Evolutionary conservation across 2,888 invertebrate genomes (phyloP), one percentile per base, ranked within the genome.

Genomic region (Pedicia rivosa): DNA sequence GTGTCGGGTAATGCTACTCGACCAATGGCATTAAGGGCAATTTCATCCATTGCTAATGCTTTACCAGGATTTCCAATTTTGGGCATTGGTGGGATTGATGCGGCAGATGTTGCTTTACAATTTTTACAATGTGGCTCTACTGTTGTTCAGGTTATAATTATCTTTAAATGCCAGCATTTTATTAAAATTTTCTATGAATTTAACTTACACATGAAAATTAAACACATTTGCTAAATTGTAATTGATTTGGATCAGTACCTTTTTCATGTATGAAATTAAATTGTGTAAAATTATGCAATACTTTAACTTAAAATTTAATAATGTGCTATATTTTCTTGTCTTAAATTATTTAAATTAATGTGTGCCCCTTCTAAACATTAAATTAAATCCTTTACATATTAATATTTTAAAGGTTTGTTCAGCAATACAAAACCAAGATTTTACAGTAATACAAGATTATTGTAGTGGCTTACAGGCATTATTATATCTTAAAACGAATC

Each of bases 391-490:
- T 35, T 29, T 33, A 29, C 26, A 37, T 24, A 22, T 34, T n/a
- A n/a, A n/a, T n/a, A n/a, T n/a, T n/a, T n/a, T n/a, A n/a, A 49
- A 83, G 79, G 71, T 94, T 39, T 88, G 97, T 62, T 95, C 94
- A 49, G 88, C 97, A 1, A 74, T 98, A 14, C 97, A 98, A 61
- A 98, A 98, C 63, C 97, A 98, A 65, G 97, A 98, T 62, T 98
- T 94, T 54, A 95, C 95, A 0, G 65, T 98, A 1, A 79, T 98
- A 32, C 86, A 95, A 8, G 97, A 98, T 60, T 98, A 97, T 56
- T 73, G 80, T 38, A 82, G 78, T 0, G 92, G 92, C 0, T 64
- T 97, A 9, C 86, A 87, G 57, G 71, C 92, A 0, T 58, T 94
- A 20, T 61, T 97, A 6, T 95, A 91, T 55, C 61, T 94, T 8